Evolutionary conservation across 35 echinoderm and acorn worm genomes (phyloP), one percentile per base, ranked within the genome.

Genomic region (Lytechinus pictus): DNA sequence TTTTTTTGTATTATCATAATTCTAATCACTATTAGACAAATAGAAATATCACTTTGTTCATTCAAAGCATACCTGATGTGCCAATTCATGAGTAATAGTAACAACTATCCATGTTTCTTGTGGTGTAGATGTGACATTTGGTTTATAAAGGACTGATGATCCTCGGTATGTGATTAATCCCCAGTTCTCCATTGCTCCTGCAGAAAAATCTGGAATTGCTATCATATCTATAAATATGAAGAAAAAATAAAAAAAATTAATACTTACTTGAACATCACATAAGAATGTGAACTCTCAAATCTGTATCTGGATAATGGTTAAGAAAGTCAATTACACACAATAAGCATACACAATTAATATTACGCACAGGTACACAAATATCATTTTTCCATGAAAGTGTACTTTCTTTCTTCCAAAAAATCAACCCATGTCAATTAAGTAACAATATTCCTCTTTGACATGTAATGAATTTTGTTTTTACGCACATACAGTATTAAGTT

Each of bases 101-200:
- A 96, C 53, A 51, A 96, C 95, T 53, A 97, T 95, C 57, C 96
- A 95, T 66, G 97, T 91, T 89, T 97, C 71, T 52, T 87, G 91
- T 10, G 27, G 11, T 52, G 96, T 72, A 19, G 95, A 96, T 28
- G 97, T 96, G 3, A 97, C 94, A 13, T 94, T 89, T 52, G 96
- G 95, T 21, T 99, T 96, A 93, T 96, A 96, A 8, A 99, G 94
- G 12, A 99, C 88, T 24, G 95, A 94, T 7, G 94, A 33, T 91
- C 97, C 95, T n/a, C 98, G 95, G 91, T 99, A 99, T 54, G 96
- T 95, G 9, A 99, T 97, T n/a, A 97, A 86, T 54, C 98, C 98
- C 98, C 98, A 99, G 91, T 97, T 97, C 87, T 99, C 98, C 97
- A 97, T 99, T 8, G 98, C 98, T 52, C 97, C 97, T 57, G 98